Evolutionary conservation across 2,113 vertebrate genomes (phyloP).

Genomic region (Aphelocoma coerulescens): DNA sequence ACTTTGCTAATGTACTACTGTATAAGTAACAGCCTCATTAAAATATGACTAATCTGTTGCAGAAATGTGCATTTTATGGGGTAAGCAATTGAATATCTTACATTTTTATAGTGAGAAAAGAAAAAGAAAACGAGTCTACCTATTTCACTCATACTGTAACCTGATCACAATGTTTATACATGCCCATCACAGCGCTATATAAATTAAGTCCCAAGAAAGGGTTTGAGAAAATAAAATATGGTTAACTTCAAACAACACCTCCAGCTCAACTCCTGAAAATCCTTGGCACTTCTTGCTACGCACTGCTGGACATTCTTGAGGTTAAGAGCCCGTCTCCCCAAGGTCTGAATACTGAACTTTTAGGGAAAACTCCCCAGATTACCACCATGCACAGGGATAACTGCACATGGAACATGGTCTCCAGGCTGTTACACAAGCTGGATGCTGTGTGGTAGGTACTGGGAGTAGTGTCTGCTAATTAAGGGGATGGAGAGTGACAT

Average conservation of each 20-base stretch:
- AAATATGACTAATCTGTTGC: slow-evolving; percentile 32
- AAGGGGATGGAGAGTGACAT: background rate
- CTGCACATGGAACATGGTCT: background rate
- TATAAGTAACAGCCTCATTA: slow-evolving; percentile 61
- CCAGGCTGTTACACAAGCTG: background rate
- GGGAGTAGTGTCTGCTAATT: background rate
- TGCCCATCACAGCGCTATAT: slow-evolving; percentile 54
- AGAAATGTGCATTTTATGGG: slow-evolving; percentile 47
- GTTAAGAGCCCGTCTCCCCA: background rate
- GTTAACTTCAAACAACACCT: slow-evolving; percentile 77
- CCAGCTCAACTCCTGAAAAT: slow-evolving; percentile 64
- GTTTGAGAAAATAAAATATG: slow-evolving; percentile 68
- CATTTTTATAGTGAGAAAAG: slow-evolving; percentile 49
- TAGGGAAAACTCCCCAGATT: background rate
- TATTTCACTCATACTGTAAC: slow-evolving; percentile 49
- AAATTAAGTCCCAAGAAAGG: slow-evolving; percentile 65
- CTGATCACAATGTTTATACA: slow-evolving; percentile 69
- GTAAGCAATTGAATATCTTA: slow-evolving; percentile 53
- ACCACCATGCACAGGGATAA: background rate
- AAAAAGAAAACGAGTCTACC: slow-evolving; percentile 48
- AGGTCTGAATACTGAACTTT: background rate
- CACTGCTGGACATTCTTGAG: background rate
- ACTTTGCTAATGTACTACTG: slow-evolving; percentile 67
- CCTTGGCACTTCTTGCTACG: slow-evolving; percentile 1
- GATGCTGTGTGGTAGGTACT: background rate